Evolutionary conservation across 2,797 vertebrate species (phyloP), one percentile per base, ranked within the genome.

Genomic region (Tenualosa ilisha): DNA sequence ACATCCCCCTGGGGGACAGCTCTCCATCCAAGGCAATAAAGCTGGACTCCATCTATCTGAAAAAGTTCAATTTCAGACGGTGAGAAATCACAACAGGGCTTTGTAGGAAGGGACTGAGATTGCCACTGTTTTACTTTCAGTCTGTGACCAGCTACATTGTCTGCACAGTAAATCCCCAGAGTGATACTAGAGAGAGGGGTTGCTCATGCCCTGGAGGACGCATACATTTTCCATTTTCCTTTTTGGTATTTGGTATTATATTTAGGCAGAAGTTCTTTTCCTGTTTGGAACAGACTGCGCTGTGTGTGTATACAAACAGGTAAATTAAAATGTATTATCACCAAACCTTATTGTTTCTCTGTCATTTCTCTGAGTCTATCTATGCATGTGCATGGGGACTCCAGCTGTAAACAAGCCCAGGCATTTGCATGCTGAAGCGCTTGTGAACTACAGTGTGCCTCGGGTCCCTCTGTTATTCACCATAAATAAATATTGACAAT

Each of bases 41-140:
- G 85, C 90, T 83, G 85, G 83, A 84, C 85, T 85, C 88, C 92
- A 91, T 91, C 90, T 86, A 22, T 90, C 88, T 85, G 84, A 85
- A 89, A 88, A 72, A 87, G 84, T 88, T 89, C 85, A 85, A 83
- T 91, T 89, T 88, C n/a, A 20, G 50, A 83, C 83, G 84, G 86
- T 83, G 89, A 83, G 79, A 53, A 81, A 65, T 85, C 46, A 40
- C 84, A 72, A 61, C 37, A 49, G 24, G 43, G 46, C 75, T 84
- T 88, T 86, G 82, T 54, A 22, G 43, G 68, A 13, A 3, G 40
- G 12, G 40, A 31, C 20, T 75, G 68, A 31, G 68, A 43, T 40
- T 59, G 49, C 84, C 20, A 6, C 26, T n/a, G 82, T 46, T 40
- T 40, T 75, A 20, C 1, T 37, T 43, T 20, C 20, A 22, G 20